These are phyloP conservation scores for Pongo abelii DNA, from an alignment of 2,113 vertebrate genomes.

Conservation along the genomic window DNA sequence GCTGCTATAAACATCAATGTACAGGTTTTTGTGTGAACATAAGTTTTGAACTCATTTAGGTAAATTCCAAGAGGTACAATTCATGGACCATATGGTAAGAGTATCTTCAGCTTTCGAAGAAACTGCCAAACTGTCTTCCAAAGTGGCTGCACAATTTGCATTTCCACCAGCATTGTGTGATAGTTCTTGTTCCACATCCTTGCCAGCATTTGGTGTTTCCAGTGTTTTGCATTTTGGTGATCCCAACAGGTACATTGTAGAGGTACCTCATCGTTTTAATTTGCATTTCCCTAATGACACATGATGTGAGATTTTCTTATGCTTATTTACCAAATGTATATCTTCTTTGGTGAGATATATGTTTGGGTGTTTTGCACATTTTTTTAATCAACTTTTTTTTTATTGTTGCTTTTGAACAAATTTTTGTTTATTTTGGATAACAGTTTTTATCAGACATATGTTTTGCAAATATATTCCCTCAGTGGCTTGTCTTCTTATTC, in stretches of 20 bases:
- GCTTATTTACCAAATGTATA: neutral
- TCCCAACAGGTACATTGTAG: neutral
- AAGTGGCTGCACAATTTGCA: neutral
- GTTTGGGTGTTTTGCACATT: neutral
- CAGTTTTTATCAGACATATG: neutral
- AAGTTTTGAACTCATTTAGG: neutral
- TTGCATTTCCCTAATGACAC: neutral
- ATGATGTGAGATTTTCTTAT: neutral
- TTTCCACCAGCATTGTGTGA: neutral
- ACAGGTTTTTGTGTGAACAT: neutral
- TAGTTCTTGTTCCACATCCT: neutral
- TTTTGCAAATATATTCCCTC: neutral
- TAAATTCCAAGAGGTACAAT: neutral
- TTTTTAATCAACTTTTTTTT: neutral
- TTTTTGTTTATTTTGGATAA: neutral
- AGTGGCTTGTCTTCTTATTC: neutral
- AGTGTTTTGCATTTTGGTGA: neutral
- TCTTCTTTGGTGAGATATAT: neutral
- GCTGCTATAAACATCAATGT: neutral
- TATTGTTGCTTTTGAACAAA: neutral
- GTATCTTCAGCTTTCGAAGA: neutral
- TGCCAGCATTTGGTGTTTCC: neutral
- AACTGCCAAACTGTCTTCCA: neutral
- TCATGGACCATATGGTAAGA: neutral
- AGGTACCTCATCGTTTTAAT: neutral